These are phyloP conservation scores for Sylvilagus floridanus DNA, from an alignment of 2,797 vertebrate species.

Conservation along the genomic window DNA sequence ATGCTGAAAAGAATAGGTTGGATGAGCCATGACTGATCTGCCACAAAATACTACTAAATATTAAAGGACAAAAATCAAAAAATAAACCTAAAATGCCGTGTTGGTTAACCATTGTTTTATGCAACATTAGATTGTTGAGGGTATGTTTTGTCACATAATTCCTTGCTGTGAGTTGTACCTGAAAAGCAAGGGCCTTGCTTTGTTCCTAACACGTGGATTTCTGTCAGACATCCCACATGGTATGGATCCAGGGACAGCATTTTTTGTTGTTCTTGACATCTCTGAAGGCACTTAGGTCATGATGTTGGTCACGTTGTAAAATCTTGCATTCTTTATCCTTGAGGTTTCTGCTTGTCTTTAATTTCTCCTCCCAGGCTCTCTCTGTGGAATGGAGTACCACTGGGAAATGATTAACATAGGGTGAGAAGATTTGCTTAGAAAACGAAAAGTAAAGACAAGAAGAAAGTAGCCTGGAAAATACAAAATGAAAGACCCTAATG, in stretches of 20 bases:
- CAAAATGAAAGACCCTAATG: neutral
- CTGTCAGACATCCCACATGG: neutral
- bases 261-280: neutral
- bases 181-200: neutral
- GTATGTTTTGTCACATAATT: neutral
- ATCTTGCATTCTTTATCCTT: neutral
- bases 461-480: neutral
- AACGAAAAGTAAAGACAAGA: neutral
- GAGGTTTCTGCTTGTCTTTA: neutral
- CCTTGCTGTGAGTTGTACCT: neutral
- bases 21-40: neutral
- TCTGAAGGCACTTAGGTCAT: neutral
- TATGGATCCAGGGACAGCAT: neutral
- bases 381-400: neutral
- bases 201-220: neutral
- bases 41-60: neutral
- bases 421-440: neutral
- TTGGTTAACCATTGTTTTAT: neutral
- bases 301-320: neutral
- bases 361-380: neutral
- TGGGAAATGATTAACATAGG: neutral
- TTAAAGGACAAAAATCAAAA: conserved; percentile 34
- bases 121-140: neutral
- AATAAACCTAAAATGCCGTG: neutral
- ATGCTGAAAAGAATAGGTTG: neutral